These are phyloP conservation scores for Campylomormyrus numenius DNA, from an alignment of 2,113 vertebrate species.

Conservation along the genomic window DNA sequence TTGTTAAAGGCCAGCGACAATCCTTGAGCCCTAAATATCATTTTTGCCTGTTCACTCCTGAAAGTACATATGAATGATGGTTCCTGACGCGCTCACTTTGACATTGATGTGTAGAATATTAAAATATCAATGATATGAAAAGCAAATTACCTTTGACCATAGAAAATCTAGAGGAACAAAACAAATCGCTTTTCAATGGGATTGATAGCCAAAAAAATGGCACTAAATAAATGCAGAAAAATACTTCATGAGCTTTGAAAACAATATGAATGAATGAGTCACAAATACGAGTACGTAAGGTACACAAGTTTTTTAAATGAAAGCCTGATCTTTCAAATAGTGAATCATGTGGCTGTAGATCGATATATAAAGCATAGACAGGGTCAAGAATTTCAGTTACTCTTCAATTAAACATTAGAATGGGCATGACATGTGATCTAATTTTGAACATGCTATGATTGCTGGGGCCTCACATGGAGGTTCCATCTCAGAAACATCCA, in stretches of 20 bases:
- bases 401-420: background rate
- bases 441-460: background rate
- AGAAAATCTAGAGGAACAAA: background rate
- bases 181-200: background rate
- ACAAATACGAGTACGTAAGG: background rate
- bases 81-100: constrained; percentile 59
- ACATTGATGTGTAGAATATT: constrained; percentile 62
- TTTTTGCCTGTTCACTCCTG: constrained; percentile 61
- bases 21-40: constrained; percentile 67
- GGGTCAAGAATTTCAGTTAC: background rate
- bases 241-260: background rate
- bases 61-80: constrained; percentile 60
- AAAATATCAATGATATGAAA: constrained; percentile 40
- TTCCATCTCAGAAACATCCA: background rate
- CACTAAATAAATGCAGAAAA: background rate
- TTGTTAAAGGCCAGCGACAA: constrained; percentile 49
- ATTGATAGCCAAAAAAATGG: background rate
- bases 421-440: background rate
- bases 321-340: background rate
- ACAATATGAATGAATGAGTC: background rate
- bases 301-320: background rate
- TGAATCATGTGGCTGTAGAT: background rate
- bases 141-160: constrained; percentile 5
- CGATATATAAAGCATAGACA: background rate
- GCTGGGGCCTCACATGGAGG: background rate